Evolutionary conservation across 30 jellyfish, hydroid and myxozoan species (phyloP).

Genomic region (Morbakka virulenta): DNA sequence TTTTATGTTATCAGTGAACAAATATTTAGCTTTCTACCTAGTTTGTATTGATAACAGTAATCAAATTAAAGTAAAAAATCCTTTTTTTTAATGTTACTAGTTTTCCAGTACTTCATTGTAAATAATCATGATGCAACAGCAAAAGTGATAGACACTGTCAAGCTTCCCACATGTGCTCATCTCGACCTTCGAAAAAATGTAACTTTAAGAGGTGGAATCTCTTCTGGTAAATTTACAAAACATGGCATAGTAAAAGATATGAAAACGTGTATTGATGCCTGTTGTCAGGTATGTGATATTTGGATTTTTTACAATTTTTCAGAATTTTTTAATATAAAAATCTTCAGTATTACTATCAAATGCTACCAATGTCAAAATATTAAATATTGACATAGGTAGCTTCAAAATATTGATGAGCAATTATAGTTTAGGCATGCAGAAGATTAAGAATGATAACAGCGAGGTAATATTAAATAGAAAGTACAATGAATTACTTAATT

Average conservation of each 20-base stretch:
- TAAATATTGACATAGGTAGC: too few relatives aligned
- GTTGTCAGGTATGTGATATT: constrained; percentile 69
- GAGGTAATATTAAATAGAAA: too few relatives aligned
- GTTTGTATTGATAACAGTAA: too few relatives aligned
- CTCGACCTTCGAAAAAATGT: constrained; percentile 79
- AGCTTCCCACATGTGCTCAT: constrained; percentile 93
- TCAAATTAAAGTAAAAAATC: background rate
- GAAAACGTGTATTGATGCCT: constrained; percentile 87
- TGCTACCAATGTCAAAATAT: too few relatives aligned
- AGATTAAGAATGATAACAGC: too few relatives aligned
- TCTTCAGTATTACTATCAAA: too few relatives aligned
- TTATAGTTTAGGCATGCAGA: too few relatives aligned
- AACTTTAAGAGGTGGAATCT: constrained; percentile 83
- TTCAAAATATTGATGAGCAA: too few relatives aligned
- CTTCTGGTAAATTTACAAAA: constrained; percentile 87
- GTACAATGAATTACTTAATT: too few relatives aligned
- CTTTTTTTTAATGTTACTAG: constrained; percentile 12
- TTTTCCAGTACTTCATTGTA: constrained; percentile 87
- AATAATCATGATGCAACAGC: constrained; percentile 90
- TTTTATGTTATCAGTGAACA: too few relatives aligned
- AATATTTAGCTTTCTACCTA: too few relatives aligned
- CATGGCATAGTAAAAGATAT: constrained; percentile 78
- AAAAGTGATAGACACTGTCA: constrained; percentile 90
- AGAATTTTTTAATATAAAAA: too few relatives aligned
- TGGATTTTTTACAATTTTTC: background rate